phyloP scores from a whole-genome alignment of 2,888 invertebrate genomes.

The Tridacna gigas region DNA sequence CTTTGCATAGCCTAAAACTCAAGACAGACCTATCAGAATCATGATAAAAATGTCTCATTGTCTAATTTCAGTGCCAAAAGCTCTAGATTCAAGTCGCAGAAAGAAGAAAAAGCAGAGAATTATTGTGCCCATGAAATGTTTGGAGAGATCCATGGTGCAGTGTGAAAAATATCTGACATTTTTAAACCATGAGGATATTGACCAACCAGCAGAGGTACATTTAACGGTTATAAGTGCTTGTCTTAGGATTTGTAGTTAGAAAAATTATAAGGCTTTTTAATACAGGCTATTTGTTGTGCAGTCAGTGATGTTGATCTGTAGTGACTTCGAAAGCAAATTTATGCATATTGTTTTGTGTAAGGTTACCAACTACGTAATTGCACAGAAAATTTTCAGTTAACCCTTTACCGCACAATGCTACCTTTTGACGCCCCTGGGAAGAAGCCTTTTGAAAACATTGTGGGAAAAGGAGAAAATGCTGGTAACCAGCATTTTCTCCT shows the following conservation, averaged over 20 bases:
- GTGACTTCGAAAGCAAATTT: too few relatives aligned
- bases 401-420: too few relatives aligned
- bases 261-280: too few relatives aligned
- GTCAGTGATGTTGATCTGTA: too few relatives aligned
- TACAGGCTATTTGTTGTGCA: too few relatives aligned
- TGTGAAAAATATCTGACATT: constrained; percentile 90
- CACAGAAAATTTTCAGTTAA: too few relatives aligned
- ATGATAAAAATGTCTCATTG: background rate
- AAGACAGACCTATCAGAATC: too few relatives aligned
- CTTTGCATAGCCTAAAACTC: too few relatives aligned
- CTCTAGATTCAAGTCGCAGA: constrained; percentile 56
- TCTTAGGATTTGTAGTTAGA: too few relatives aligned
- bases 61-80: constrained; percentile 55
- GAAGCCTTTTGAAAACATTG: background rate
- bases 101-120: constrained; percentile 73
- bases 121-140: constrained; percentile 89
- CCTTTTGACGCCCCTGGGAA: too few relatives aligned
- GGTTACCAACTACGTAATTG: too few relatives aligned
- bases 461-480: background rate
- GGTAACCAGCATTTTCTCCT: background rate
- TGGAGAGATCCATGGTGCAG: constrained; percentile 93
- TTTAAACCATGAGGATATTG: constrained; percentile 89
- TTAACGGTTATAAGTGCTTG: background rate
- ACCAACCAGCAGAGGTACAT: constrained; percentile 86
- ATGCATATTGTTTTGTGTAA: too few relatives aligned